phyloP scores from a whole-genome alignment of 2,888 invertebrate genomes.

The Rhynchonema sp. region DNA sequence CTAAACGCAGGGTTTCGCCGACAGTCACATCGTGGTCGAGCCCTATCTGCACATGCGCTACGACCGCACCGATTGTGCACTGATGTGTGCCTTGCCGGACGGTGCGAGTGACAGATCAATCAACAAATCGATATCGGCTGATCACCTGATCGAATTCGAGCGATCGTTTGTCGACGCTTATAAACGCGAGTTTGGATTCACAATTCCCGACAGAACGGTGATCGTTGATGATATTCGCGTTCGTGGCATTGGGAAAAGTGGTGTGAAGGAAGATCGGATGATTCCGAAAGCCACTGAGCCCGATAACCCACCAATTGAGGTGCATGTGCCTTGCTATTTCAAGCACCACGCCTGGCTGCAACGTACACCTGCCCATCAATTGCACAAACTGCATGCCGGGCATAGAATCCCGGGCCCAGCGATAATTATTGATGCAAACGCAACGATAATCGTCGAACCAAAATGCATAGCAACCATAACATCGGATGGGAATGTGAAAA shows the following conservation, averaged over 20 bases:
- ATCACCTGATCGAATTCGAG: constrained; percentile 57
- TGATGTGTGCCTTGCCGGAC: constrained; percentile 12
- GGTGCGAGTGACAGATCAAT: too few relatives aligned
- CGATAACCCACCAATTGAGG: constrained; percentile 3
- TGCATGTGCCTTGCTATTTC: constrained; percentile 5
- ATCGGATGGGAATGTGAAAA: constrained; percentile 46
- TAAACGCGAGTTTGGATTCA: constrained; percentile 82
- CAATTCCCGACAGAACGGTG: constrained; percentile 53
- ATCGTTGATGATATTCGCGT: constrained; percentile 64
- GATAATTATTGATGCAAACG: constrained; percentile 68
- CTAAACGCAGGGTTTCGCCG: too few relatives aligned
- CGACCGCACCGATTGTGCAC: constrained; percentile 21
- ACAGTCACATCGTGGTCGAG: constrained; percentile 45
- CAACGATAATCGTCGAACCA: constrained; percentile 78
- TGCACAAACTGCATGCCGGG: constrained; percentile 49
- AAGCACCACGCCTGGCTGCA: neutral
- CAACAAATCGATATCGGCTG: too few relatives aligned
- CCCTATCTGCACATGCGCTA: constrained; percentile 74
- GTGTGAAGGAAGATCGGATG: constrained; percentile 5
- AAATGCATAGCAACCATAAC: constrained; percentile 61
- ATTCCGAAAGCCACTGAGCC: constrained; percentile 8
- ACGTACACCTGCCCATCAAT: constrained; percentile 50
- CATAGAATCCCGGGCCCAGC: constrained; percentile 64
- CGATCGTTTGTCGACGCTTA: constrained; percentile 57
- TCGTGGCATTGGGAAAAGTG: constrained; percentile 15